Conservation (phyloP, 1,140 invertebrate genomes). For the Ceratosolen solmsi region DNA sequence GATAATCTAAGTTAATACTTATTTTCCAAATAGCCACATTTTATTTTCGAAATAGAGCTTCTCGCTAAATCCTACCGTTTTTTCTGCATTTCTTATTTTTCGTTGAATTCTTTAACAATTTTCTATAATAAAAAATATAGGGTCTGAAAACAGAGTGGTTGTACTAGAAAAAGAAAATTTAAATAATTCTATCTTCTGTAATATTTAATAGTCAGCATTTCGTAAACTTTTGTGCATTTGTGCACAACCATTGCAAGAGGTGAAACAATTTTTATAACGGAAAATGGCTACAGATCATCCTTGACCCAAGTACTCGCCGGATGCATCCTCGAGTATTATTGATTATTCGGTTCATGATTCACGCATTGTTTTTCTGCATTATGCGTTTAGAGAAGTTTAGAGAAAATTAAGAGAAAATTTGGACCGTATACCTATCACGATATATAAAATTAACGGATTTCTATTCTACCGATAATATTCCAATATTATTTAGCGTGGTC, state of each 20-base stretch:
- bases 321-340: slow-evolving; percentile 6
- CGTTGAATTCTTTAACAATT: too few species aligned
- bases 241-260: background rate
- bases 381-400: too few species aligned
- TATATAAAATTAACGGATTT: background rate
- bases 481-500: too few species aligned
- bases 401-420: too few species aligned
- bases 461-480: too few species aligned
- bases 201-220: background rate
- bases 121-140: background rate
- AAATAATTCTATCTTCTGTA: background rate
- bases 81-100: too few species aligned
- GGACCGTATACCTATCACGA: background rate
- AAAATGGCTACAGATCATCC: slow-evolving; percentile 9
- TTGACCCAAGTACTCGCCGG: slow-evolving; percentile 1
- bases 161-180: background rate
- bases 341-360: slow-evolving; percentile 5
- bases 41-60: background rate
- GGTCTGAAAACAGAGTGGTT: too few species aligned
- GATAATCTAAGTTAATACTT: background rate
- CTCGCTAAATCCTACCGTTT: too few species aligned
- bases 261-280: background rate
- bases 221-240: background rate
- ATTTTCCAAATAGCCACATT: too few species aligned
- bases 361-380: background rate